Evolutionary conservation across 2,797 vertebrate species (phyloP).

Genomic region (Psittacula echo): DNA sequence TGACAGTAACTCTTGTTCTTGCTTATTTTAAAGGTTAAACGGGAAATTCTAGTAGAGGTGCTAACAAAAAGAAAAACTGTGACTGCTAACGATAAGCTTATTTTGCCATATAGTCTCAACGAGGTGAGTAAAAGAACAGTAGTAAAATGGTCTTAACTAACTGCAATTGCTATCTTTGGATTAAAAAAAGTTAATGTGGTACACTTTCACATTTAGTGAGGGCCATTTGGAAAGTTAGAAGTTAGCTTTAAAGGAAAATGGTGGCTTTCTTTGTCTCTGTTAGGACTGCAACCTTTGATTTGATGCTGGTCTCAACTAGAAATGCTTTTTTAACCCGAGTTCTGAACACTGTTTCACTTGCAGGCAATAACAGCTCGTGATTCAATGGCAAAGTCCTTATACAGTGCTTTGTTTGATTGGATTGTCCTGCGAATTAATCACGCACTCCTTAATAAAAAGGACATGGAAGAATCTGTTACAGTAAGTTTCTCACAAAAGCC

Average conservation of each 20-base stretch:
- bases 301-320: background rate
- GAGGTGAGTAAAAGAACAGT: slow-evolving; percentile 77
- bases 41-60: slow-evolving; percentile 87
- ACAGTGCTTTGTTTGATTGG: slow-evolving; percentile 95
- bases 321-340: background rate
- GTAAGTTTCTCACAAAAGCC: slow-evolving; percentile 76
- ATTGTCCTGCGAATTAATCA: slow-evolving; percentile 95
- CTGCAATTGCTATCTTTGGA: background rate
- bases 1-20: background rate
- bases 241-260: background rate
- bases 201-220: background rate
- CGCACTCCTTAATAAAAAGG: slow-evolving; percentile 91
- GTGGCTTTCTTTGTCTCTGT: background rate
- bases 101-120: slow-evolving; percentile 87
- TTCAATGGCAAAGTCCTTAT: slow-evolving; percentile 96
- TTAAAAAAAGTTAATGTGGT: background rate
- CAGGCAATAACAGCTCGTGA: slow-evolving; percentile 89
- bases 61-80: slow-evolving; percentile 90
- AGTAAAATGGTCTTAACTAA: background rate
- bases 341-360: background rate
- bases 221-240: background rate
- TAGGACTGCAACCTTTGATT: background rate
- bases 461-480: slow-evolving; percentile 90
- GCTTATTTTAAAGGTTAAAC: slow-evolving; percentile 83
- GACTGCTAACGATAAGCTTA: slow-evolving; percentile 80